Base-by-base conservation (phyloP, 2,113 vertebrate species). In the Perca schrenkii region DNA sequence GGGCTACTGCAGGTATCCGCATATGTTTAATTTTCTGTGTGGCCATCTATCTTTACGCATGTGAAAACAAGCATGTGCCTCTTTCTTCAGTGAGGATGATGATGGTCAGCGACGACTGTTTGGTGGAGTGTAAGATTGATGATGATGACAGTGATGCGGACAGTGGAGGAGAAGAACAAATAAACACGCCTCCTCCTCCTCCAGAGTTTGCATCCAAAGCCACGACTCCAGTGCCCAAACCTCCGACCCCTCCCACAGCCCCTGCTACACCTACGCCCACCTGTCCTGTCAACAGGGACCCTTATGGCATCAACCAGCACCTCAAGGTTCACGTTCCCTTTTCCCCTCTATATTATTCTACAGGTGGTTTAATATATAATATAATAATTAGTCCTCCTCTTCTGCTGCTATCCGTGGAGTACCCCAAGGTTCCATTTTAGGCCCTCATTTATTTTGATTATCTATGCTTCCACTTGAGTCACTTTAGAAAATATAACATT, bases 81-180 rank as follows among this genome's bases (percentile, higher is more conserved):
- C 80, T 71, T 17, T 62, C 67, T 14, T n/a, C 72, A 74, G 86
- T 13, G 70, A 93, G n/a, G 68, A 95, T 94, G 94, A 92, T 94
- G 81, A 95, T 94, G 93, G 90, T 95, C 86, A 92, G 86, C 4
- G 95, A 96, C 17, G 93, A 96, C 83, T 94, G 94, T 66, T 88
- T 96, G 66, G 94, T 95, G 74, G 95, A 96, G 81, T 96, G 95
- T 82, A 94, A 93, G 46, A 93, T 96, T 34, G 88, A 94, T 3
- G 92, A 94, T 19, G 93, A 94, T 19, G 93, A 93, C 47, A 92
- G 86, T 4, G 88, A 90, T 11, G 86, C 89, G 15, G 86, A 88
- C 0, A 50, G 77, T 1, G 71, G 13, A 13, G 83, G 74, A 25
- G 80, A 79, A 6, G 91, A 85, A 3, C 84, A 89, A 69, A 91